Percentiles rank a stretch among this genome's conserved stretches.
phyloP scores from a whole-genome alignment of 2,888 invertebrate species.

The Philhelius pedissequus region DNA sequence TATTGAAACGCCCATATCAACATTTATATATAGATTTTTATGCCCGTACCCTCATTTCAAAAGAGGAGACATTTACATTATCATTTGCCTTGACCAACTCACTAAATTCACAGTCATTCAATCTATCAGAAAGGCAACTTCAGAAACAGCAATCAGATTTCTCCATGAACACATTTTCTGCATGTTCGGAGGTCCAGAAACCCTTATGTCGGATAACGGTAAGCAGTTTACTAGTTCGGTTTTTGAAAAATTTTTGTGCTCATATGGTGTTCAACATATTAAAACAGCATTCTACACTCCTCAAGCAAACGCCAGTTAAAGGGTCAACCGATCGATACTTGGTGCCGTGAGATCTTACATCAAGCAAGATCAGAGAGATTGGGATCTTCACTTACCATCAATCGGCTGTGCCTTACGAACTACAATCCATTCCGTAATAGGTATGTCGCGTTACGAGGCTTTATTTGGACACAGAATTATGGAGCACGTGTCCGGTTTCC shows the following conservation, averaged over 20 bases:
- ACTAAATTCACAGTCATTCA: no score
- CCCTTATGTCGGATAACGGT: conserved; percentile 13
- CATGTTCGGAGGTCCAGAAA: conserved; percentile 8
- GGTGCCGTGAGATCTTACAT: no score
- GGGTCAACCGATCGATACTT: not conserved
- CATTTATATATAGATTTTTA: not conserved
- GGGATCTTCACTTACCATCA: no score
- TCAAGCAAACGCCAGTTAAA: conserved; percentile 1
- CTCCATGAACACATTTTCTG: not conserved
- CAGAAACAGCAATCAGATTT: no score
- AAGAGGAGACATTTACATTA: not conserved
- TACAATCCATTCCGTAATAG: not conserved
- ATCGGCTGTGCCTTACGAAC: no score
- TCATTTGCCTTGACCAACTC: not conserved
- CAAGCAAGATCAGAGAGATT: no score
- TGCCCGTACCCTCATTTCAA: not conserved
- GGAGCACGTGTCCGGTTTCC: not conserved
- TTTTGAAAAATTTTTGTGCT: no score
- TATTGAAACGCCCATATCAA: not conserved
- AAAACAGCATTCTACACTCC: not conserved
- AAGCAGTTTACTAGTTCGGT: conserved; percentile 8
- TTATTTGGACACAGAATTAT: not conserved
- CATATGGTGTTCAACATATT: not conserved
- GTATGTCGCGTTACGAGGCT: not conserved
- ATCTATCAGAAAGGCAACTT: no score